Conservation (phyloP, 2,888 invertebrate species). For the Ennomos quercinarius region DNA sequence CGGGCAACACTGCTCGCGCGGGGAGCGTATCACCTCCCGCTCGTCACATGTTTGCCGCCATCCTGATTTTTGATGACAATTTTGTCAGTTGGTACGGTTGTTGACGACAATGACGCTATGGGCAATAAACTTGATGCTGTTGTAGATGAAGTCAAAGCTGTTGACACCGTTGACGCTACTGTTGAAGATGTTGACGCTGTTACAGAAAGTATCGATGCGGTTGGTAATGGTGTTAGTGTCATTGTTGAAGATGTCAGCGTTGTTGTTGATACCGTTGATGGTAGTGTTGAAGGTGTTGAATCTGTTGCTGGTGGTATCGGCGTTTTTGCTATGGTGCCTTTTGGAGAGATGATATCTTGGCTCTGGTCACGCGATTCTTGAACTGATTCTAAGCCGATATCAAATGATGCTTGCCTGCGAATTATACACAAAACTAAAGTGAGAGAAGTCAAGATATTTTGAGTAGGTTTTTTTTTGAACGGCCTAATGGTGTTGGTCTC, state of each 20-base stretch:
- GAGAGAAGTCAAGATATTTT: neutral
- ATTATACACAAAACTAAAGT: neutral
- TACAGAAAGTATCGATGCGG: neutral
- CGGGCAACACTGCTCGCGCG: constrained; percentile 41
- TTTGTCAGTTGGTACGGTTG: constrained; percentile 1
- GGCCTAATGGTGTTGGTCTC: too few relatives aligned
- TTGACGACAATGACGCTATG: neutral
- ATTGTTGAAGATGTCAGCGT: neutral
- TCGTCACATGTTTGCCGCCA: constrained; percentile 6
- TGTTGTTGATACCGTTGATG: neutral
- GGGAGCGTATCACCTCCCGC: constrained; percentile 50
- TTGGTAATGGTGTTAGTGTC: neutral
- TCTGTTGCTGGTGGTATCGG: neutral
- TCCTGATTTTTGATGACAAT: constrained; percentile 1
- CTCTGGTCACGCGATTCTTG: constrained; percentile 65
- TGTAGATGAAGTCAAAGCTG: neutral
- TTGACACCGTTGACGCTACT: neutral
- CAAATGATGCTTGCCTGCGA: constrained; percentile 75
- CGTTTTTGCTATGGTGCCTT: constrained; percentile 32
- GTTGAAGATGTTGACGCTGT: constrained; percentile 1
- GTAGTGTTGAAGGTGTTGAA: neutral
- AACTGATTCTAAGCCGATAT: constrained; percentile 73
- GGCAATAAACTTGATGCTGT: neutral
- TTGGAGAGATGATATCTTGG: constrained; percentile 46
- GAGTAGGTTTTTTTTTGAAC: too few relatives aligned